phyloP scores from a whole-genome alignment of 2,888 invertebrate genomes.

The Trichopoda pennipes region DNA sequence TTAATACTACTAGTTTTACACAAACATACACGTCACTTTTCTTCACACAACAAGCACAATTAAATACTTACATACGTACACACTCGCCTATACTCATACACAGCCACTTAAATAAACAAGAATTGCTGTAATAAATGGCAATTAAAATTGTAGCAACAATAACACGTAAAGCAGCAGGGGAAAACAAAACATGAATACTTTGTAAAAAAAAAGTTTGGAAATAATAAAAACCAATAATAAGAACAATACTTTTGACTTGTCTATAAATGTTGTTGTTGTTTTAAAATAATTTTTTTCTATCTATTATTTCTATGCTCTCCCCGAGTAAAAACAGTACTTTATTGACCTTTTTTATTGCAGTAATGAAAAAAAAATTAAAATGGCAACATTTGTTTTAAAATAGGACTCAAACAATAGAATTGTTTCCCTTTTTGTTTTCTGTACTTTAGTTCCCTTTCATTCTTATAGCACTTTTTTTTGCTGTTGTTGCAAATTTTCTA shows the following conservation, averaged over 20 bases:
- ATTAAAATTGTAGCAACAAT: conserved; percentile 66
- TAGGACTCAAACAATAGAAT: conserved; percentile 48
- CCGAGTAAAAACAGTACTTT: conserved; percentile 54
- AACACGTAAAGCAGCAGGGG: conserved; percentile 20
- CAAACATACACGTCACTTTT: conserved; percentile 33
- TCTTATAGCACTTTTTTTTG: conserved; percentile 15
- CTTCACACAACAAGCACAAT: conserved; percentile 1
- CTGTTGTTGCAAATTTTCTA: background rate
- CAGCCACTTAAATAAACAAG: conserved; percentile 36
- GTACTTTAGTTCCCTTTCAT: conserved; percentile 9
- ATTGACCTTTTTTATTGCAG: conserved; percentile 47
- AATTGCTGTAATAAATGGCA: conserved; percentile 66
- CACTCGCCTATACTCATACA: background rate
- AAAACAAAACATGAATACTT: conserved; percentile 9
- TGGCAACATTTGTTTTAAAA: conserved; percentile 47
- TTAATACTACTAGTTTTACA: conserved; percentile 53
- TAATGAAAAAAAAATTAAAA: conserved; percentile 2
- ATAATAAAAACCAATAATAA: conserved; percentile 35
- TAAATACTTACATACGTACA: background rate
- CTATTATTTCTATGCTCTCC: conserved; percentile 10
- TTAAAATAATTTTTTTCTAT: background rate
- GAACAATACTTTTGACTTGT: conserved; percentile 59
- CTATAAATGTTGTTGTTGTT: conserved; percentile 56
- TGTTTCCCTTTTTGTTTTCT: background rate
- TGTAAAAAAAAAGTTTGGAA: conserved; percentile 24